These are phyloP conservation scores for Hymenochirus boettgeri DNA, from an alignment of 2,113 vertebrate species.

Conservation along the genomic window DNA sequence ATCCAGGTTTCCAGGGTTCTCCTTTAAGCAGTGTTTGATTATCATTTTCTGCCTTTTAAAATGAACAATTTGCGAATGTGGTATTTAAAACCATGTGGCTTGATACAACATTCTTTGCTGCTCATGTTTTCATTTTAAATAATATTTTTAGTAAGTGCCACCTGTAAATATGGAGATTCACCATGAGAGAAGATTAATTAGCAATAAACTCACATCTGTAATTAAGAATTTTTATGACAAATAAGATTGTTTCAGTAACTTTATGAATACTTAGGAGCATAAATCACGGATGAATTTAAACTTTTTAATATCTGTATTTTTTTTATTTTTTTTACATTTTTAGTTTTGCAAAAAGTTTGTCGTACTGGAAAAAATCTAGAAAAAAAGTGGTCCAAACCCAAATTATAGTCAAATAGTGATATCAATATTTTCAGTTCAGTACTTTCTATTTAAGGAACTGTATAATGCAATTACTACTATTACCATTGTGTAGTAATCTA, in stretches of 20 bases:
- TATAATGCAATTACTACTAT: too few species aligned
- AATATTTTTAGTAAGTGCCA: not conserved
- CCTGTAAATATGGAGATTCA: constrained; percentile 15
- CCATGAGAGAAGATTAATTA: constrained; percentile 14
- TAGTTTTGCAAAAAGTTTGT: too few species aligned
- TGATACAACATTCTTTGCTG: not conserved
- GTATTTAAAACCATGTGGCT: constrained; percentile 2
- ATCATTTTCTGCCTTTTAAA: too few species aligned
- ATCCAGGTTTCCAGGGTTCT: too few species aligned
- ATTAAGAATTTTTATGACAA: constrained; percentile 5
- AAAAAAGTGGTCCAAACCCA: too few species aligned
- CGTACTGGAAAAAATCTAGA: too few species aligned
- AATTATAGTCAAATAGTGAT: too few species aligned
- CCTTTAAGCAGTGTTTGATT: too few species aligned
- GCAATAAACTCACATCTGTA: constrained; percentile 20
- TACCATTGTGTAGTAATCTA: too few species aligned
- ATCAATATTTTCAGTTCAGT: too few species aligned
- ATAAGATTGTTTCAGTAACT: constrained; percentile 1
- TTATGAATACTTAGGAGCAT: not conserved
- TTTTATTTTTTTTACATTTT: too few species aligned
- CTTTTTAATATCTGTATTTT: not conserved
- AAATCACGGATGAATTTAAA: not conserved
- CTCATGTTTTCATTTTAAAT: not conserved
- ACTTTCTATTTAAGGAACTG: too few species aligned
- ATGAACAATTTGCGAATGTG: not conserved